These are phyloP conservation scores for Ophthalmolycus amberensis DNA, from an alignment of 2,113 vertebrate genomes.

Conservation along the genomic window DNA sequence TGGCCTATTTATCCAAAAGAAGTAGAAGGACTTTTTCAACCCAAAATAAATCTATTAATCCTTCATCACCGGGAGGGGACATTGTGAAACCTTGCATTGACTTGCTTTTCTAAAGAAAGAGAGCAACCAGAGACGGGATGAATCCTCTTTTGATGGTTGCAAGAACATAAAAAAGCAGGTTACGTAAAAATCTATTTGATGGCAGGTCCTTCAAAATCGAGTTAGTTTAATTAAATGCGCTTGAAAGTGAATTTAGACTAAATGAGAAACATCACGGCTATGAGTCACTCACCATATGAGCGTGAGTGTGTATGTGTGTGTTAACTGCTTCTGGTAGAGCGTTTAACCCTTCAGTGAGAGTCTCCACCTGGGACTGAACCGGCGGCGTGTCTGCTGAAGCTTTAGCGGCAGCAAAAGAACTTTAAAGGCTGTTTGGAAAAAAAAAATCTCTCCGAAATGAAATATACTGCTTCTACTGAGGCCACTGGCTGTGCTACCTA, in stretches of 20 bases:
- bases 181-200: conserved; percentile 45
- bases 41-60: conserved; percentile 28
- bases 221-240: conserved; percentile 76
- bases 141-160: conserved; percentile 16
- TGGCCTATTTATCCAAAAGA: background rate
- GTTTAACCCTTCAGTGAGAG: conserved; percentile 70
- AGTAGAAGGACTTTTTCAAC: background rate
- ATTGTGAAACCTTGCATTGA: conserved; percentile 31
- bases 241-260: conserved; percentile 72
- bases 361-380: conserved; percentile 65
- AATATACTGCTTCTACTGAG: conserved; percentile 50
- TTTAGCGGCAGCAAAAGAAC: conserved; percentile 62
- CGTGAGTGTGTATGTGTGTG: conserved; percentile 15
- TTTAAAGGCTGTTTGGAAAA: conserved; percentile 64
- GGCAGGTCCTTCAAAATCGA: conserved; percentile 51
- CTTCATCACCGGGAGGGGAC: background rate
- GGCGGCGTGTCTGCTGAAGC: conserved; percentile 42
- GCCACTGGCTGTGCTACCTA: conserved; percentile 46
- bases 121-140: conserved; percentile 8
- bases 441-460: conserved; percentile 44
- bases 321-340: conserved; percentile 62
- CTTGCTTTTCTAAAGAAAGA: conserved; percentile 28
- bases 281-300: conserved; percentile 43
- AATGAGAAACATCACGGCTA: conserved; percentile 63
- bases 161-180: conserved; percentile 35